Base-by-base conservation (phyloP, 2,888 invertebrate genomes). In the Thecocarcelia acutangulata region DNA sequence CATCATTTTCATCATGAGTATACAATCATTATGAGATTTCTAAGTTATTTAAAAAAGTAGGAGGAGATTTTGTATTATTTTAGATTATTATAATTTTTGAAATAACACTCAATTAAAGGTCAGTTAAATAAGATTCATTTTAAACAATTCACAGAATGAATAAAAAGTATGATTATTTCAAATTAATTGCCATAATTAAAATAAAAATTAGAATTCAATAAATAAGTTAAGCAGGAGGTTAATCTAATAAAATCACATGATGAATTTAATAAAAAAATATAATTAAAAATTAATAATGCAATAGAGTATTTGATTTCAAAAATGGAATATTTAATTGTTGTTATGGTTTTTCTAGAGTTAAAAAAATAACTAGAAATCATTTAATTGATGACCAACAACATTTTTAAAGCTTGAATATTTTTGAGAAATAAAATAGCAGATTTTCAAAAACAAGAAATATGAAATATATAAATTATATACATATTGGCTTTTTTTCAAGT, bases 101-200 rank as follows among this genome's bases (percentile, higher is more conserved):
- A 59, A 42, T 8, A 15, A 46, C 46, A 8, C 15, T 46, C 15
- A 59, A 24, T 40, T 40, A 40, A 40, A 13, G 42, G 19, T n/a
- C 59, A 40, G n/a, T 15, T 24, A 15, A 42, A 59, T 44, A 11
- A 59, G 33, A 59, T 59, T 44, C 44, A 13, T 37, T 37, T 37
- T 58, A 24, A 58, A 58, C 37, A 58, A 58, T 58, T 37, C 37
- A 56, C 6, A 56, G 42, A 21, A 8, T 21, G 42, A 33, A 1
- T 17, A 40, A 58, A 21, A 37, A n/a, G 3, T 12, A 37, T 24
- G 21, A 13, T 58, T 9, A 44, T 59, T 59, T 42, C 21, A 42
- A 59, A 15, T 42, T 44, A 44, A 59, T 59, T 59, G 8, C 24
- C n/a, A n/a, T 44, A 11, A 59, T 59, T 44, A 59, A 59, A 59